Percentiles rank a stretch among this genome's conserved stretches.
These are phyloP conservation scores for Oryzias melastigma DNA, from an alignment of 2,113 vertebrate species.

Conservation along the genomic window DNA sequence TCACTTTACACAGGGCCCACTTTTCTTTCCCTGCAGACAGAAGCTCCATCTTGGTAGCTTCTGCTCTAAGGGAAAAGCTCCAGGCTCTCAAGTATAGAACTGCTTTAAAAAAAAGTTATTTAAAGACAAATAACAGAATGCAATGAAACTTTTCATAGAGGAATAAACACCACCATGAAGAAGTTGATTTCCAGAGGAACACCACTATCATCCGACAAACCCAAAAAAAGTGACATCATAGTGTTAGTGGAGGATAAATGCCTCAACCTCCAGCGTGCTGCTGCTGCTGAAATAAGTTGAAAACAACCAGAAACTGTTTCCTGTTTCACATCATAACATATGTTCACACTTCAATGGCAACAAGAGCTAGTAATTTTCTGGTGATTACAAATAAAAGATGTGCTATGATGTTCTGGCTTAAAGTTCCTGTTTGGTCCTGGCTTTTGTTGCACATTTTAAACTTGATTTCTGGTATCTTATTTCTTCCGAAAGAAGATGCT, in stretches of 20 bases:
- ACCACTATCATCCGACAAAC: slow-evolving; percentile 4
- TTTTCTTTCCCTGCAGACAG: slow-evolving; percentile 59
- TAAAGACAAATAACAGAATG: slow-evolving; percentile 48
- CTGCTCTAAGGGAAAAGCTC: slow-evolving; percentile 54
- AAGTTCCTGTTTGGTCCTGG: too few species aligned
- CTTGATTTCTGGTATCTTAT: too few species aligned
- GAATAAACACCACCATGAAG: slow-evolving; percentile 25
- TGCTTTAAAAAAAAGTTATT: slow-evolving; percentile 54
- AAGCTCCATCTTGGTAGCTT: slow-evolving; percentile 53
- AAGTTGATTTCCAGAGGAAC: slow-evolving; percentile 6
- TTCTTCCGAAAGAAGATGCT: too few species aligned
- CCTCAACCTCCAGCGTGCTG: too few species aligned
- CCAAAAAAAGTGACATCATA: background rate
- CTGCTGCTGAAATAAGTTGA: too few species aligned
- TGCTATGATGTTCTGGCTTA: too few species aligned
- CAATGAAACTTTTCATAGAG: slow-evolving; percentile 27
- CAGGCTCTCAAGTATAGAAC: slow-evolving; percentile 38
- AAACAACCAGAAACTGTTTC: too few species aligned
- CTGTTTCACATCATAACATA: too few species aligned
- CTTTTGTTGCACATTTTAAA: too few species aligned
- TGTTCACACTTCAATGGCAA: too few species aligned
- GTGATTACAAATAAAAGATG: too few species aligned
- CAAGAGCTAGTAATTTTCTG: too few species aligned
- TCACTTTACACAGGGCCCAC: slow-evolving; percentile 44
- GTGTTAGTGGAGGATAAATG: background rate